These are phyloP conservation scores for Gymnorhina tibicen DNA, from an alignment of 2,113 vertebrate genomes.

Conservation along the genomic window DNA sequence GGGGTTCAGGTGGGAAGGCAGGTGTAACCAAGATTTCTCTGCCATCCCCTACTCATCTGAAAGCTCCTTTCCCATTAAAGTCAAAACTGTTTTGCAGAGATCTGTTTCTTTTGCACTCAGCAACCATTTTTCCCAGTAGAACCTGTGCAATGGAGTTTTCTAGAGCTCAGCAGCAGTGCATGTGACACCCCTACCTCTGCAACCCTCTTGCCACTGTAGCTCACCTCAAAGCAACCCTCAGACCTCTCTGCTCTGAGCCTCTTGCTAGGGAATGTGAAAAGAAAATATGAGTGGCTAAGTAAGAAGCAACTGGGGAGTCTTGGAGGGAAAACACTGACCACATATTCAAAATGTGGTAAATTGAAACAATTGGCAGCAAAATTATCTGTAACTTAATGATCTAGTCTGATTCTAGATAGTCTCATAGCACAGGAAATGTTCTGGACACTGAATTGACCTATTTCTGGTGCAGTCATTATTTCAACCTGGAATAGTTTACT, in stretches of 20 bases:
- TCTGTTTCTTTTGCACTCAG: conserved; percentile 24
- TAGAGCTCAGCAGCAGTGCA: neutral
- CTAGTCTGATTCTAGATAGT: neutral
- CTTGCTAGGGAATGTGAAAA: neutral
- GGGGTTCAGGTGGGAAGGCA: neutral
- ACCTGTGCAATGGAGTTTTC: neutral
- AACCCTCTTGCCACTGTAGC: neutral
- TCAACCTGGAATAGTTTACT: conserved; percentile 5
- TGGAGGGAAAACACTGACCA: neutral
- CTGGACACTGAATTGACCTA: neutral
- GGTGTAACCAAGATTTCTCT: neutral
- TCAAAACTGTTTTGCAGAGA: conserved; percentile 9
- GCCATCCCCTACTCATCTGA: neutral
- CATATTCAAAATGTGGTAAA: neutral
- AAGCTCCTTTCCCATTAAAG: conserved; percentile 9
- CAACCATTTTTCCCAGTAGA: neutral
- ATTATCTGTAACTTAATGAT: neutral
- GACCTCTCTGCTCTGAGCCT: neutral
- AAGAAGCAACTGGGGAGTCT: neutral
- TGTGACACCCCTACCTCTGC: neutral
- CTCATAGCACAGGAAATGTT: neutral
- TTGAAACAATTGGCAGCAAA: conserved; percentile 2
- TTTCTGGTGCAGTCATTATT: neutral
- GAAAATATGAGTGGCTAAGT: neutral
- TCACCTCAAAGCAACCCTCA: neutral